Base-by-base conservation (phyloP, 92 coral and sea anemone species). In the Virgularia gustaviana region DNA sequence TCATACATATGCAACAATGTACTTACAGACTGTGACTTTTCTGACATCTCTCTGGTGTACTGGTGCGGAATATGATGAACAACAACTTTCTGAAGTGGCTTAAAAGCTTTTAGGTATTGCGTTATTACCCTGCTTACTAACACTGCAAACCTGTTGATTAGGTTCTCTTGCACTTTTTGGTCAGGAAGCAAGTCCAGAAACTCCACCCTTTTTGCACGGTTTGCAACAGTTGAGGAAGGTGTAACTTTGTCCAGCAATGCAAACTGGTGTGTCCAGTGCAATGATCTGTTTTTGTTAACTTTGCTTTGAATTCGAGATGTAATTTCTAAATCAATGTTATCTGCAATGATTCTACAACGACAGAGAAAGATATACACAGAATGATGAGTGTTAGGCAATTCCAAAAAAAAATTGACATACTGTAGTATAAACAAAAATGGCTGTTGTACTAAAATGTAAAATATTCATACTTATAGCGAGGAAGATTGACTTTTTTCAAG, bases 251-350 rank as follows among this genome's bases (percentile, higher is more conserved):
- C 70, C 27, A 61, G 33, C 57, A 61, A 7, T 20, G 56, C 78
- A 54, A 72, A 72, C 39, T 33, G 42, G 22, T 38, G 61, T 12
- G 70, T 70, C 76, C 76, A 70, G 7, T 70, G 76, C 34, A 70
- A 18, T 4, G 76, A 70, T 4, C 37, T 70, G 23, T 70, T 70
- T 6, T 22, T 24, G 36, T 31, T 34, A 0, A 20, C 36, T 25
- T 43, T 70, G 25, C 31, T 20, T 9, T 70, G 34, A 0, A 18
- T 49, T 39, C 56, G 30, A 34, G 68, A 43, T 13, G 12, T 37
- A 13, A 70, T 56, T 42, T 43, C 59, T 30, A 70, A 49, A 49
- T 70, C 76, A 28, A 70, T 70, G 57, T 32, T 19, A 39, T 70
- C 76, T n/a, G n/a, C n/a, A n/a, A n/a, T n/a, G n/a, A n/a, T n/a